Conservation (phyloP, 2,888 invertebrate genomes). For the Alsophila aescularia region DNA sequence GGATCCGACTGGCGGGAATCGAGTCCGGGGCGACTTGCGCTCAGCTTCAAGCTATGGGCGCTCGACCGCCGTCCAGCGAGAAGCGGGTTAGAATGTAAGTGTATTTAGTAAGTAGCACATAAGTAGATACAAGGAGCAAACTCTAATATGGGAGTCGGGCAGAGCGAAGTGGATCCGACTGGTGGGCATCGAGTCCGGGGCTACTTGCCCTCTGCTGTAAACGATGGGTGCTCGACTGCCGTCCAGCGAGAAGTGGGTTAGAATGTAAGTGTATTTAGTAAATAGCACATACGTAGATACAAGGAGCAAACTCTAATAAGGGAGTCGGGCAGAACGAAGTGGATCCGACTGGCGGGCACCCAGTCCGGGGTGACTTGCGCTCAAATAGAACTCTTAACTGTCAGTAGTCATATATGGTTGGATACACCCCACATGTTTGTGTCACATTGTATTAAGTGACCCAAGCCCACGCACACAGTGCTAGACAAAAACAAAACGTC, state of each 20-base stretch:
- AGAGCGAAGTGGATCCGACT: conserved; percentile 88
- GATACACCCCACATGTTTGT: too few relatives aligned
- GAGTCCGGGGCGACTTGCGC: conserved; percentile 88
- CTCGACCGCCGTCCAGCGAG: conserved; percentile 79
- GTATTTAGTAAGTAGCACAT: background rate
- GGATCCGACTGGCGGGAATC: conserved; percentile 89
- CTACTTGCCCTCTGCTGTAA: conserved; percentile 87
- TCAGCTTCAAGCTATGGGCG: conserved; percentile 86
- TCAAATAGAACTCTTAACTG: too few relatives aligned
- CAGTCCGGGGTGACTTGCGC: conserved; percentile 88
- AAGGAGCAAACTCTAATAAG: conserved; percentile 94
- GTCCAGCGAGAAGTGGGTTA: conserved; percentile 84
- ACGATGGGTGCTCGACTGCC: conserved; percentile 83
- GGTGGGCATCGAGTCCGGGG: conserved; percentile 89
- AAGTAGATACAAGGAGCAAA: conserved; percentile 92
- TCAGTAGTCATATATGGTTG: too few relatives aligned
- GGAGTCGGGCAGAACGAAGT: conserved; percentile 88
- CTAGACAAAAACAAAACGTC: too few relatives aligned
- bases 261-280: conserved; percentile 88
- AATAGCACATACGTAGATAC: too few relatives aligned
- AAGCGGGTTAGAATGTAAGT: conserved; percentile 87
- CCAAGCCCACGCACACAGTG: too few relatives aligned
- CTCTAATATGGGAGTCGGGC: conserved; percentile 91
- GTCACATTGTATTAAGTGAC: too few relatives aligned
- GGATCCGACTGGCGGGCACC: conserved; percentile 89